Conservation (phyloP, 1,140 invertebrate species). For the Latrodectus geometricus region DNA sequence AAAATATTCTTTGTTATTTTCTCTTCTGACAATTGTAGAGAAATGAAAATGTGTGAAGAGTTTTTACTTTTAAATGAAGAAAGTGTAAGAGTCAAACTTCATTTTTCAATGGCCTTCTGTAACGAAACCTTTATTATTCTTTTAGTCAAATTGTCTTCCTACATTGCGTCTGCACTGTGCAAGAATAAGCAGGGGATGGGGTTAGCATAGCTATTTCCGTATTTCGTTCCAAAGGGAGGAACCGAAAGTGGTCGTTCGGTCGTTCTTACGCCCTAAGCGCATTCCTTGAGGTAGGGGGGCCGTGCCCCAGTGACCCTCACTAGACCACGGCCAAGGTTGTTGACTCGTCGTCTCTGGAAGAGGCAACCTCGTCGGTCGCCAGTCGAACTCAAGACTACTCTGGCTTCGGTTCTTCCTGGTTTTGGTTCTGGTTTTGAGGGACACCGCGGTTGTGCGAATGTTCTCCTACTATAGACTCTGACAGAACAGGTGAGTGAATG, state of each 20-base stretch:
- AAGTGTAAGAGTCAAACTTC: not conserved
- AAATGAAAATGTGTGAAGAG: too few relatives aligned
- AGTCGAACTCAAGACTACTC: conserved; percentile 11
- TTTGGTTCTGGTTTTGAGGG: not conserved
- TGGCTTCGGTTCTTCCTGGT: not conserved
- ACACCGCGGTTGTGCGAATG: conserved; percentile 3
- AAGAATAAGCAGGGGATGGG: not conserved
- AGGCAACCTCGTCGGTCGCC: not conserved
- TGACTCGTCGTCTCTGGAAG: not conserved
- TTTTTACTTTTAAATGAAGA: not conserved
- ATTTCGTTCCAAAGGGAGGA: not conserved
- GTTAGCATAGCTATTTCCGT: not conserved
- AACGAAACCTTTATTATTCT: not conserved
- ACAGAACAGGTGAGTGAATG: conserved; percentile 10
- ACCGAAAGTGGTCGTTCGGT: conserved; percentile 38
- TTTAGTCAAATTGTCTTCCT: not conserved
- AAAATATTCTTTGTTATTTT: too few relatives aligned
- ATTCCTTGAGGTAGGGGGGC: conserved; percentile 6
- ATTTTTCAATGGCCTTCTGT: not conserved
- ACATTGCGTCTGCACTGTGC: not conserved
- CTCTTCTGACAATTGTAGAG: too few relatives aligned
- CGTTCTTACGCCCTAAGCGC: not conserved
- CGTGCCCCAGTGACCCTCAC: conserved; percentile 30
- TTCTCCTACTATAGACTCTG: not conserved
- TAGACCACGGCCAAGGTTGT: conserved; percentile 22